Evolutionary conservation across 1,140 invertebrate species (phyloP), one percentile per base, ranked within the genome.

Genomic region (Araneus ventricosus): DNA sequence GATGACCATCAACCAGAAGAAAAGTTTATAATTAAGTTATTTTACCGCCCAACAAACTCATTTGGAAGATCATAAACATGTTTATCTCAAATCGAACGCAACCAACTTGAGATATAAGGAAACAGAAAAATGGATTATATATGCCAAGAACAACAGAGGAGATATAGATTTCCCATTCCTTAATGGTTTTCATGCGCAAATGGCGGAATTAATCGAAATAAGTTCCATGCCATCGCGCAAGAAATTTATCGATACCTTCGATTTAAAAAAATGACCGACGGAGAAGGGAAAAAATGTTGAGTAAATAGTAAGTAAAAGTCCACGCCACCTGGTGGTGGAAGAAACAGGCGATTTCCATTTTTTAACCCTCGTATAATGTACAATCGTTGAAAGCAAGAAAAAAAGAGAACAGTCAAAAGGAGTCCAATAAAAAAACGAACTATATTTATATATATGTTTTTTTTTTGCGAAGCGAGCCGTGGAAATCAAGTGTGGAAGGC

Each of bases 401-500:
- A 75, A 75, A 75, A 75, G 34, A 34, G 67, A 17, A 27, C 0
- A 45, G 10, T n/a, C n/a, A 17, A 75, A 22, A 75, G 70, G 34
- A 75, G 37, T 75, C 70, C 67, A 75, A 75, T 75, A 34, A 75
- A 75, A 75, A 75, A 75, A 75, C 22, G 30, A 75, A 20, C 70
- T 75, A 20, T 75, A 75, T 75, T 75, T 75, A 75, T 75, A 75
- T 34, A 30, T 75, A n/a, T 41, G 8, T 34, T 27, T 84, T 84
- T 84, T 84, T n/a, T 20, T 20, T 41, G 41, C 22, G 41, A 82
- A 75, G 41, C 30, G 39, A 70, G 63, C n/a, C 22, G 27, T 90
- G 61, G 90, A 41, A 84, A 91, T 84, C 90, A 91, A 84, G 90
- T 85, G 79, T 85, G 79, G 52, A 92, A 70, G 14, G 90, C n/a